These are phyloP conservation scores for Anhinga anhinga DNA, from an alignment of 2,113 vertebrate genomes.

Conservation along the genomic window DNA sequence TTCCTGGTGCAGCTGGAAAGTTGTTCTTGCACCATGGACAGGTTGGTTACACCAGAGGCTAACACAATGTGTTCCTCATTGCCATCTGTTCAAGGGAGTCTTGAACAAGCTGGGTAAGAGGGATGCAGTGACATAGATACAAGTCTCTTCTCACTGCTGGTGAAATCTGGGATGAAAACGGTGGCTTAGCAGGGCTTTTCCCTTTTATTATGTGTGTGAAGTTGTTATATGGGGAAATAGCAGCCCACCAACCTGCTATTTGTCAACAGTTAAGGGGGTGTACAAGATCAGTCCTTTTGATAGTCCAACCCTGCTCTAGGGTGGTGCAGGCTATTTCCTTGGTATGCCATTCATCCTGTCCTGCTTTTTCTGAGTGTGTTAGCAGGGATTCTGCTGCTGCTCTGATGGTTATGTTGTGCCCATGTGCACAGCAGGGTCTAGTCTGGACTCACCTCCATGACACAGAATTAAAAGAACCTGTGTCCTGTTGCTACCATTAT, in stretches of 20 bases:
- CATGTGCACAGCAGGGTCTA: neutral
- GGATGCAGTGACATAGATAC: neutral
- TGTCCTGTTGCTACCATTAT: neutral
- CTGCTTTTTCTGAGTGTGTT: neutral
- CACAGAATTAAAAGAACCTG: neutral
- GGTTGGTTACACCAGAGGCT: neutral
- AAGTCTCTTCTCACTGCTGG: neutral
- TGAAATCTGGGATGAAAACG: neutral
- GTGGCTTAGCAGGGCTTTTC: neutral
- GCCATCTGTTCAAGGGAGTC: neutral
- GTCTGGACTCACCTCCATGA: neutral
- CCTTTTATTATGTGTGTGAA: rapidly evolving
- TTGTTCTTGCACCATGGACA: neutral
- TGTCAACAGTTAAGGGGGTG: neutral
- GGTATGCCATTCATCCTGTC: neutral
- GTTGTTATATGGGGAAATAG: neutral
- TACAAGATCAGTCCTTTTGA: neutral
- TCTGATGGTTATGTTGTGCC: neutral
- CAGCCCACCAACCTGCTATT: neutral
- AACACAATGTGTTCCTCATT: neutral
- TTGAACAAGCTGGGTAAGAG: neutral
- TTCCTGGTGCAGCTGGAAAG: neutral
- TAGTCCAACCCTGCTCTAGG: neutral
- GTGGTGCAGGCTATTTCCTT: neutral
- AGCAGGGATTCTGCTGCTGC: neutral